Evolutionary conservation across 30 jellyfish, hydroid and myxozoan species (phyloP), one percentile per base, ranked within the genome.

Genomic region (Catostylus mosaicus): DNA sequence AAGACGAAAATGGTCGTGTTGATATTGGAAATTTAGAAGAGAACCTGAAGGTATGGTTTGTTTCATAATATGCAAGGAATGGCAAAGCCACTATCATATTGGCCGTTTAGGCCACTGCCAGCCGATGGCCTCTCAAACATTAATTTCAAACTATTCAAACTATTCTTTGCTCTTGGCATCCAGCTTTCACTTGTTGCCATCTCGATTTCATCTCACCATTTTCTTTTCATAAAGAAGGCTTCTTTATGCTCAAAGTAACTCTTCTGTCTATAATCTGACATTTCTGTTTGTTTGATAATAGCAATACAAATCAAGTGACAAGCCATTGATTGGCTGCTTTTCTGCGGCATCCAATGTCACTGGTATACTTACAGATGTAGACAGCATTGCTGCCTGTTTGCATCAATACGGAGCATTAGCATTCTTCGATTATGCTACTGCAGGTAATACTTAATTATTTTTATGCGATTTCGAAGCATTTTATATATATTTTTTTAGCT

Each of bases 301-400:
- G 96, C 67, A 76, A 67, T 77, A 87, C 78, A 24, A 62, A 48
- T 35, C 63, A 37, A 68, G 87, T 18, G 94, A 62, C 30, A 46
- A 63, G 59, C 90, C 87, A 8, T 57, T 89, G 77, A 67, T 91
- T 63, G 98, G 98, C 14, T 84, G 91, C 50, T 82, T 91, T 57
- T 84, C 98, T 12, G 98, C 98, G 34, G 98, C 98, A 22, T 91
- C 98, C 47, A 91, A 91, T 73, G 89, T 91, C 20, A 91, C 98
- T 20, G 98, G 98, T 19, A 84, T 91, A 36, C 62, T 91, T 0
- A 91, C 96, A 14, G 90, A 78, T 38, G 90, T 71, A 7, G 98
- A 91, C 40, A 66, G 72, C 16, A 88, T 91, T 38, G 93, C 98
- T 16, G 88, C 93, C 6, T 81, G 94, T 38, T 30, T 91, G 72